A percentile compares a stretch with the other conserved stretches of the same genome.
These are phyloP conservation scores for Dioctria linearis DNA, from an alignment of 2,888 invertebrate genomes.

Conservation along the genomic window DNA sequence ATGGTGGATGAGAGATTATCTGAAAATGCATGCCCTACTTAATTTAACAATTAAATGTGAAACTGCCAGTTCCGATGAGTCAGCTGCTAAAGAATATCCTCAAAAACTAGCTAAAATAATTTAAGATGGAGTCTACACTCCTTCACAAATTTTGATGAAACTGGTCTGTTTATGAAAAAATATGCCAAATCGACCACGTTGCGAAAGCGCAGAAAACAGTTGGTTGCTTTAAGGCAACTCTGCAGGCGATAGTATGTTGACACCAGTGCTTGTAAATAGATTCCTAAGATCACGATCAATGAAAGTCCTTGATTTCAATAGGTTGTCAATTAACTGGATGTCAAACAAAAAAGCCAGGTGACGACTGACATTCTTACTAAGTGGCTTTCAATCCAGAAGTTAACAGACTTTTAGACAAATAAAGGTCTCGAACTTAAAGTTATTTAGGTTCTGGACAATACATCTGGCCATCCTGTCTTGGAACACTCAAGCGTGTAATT, in stretches of 20 bases:
- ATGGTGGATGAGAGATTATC: no score
- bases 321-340: slow-evolving; percentile 62
- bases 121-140: slow-evolving; percentile 57
- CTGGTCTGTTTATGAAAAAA: no score
- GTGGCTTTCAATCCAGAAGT: no score
- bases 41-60: slow-evolving; percentile 7
- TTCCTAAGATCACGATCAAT: slow-evolving; percentile 60
- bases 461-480: slow-evolving; percentile 60
- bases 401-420: slow-evolving; percentile 56
- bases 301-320: no score
- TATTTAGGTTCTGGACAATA: slow-evolving; percentile 61
- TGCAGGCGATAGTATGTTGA: slow-evolving; percentile 59
- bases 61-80: slow-evolving; percentile 53
- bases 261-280: slow-evolving; percentile 63
- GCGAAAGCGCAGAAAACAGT: no score
- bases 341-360: slow-evolving; percentile 62
- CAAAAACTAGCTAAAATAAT: slow-evolving; percentile 58
- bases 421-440: slow-evolving; percentile 60
- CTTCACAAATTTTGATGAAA: no score
- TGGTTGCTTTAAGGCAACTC: no score
- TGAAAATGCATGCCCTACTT: no score
- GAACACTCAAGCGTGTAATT: slow-evolving; percentile 60
- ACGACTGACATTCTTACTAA: slow-evolving; percentile 59
- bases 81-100: slow-evolving; percentile 48
- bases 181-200: no score